These are phyloP conservation scores for Patella pellucida DNA, from an alignment of 2,888 invertebrate genomes.

Conservation along the genomic window DNA sequence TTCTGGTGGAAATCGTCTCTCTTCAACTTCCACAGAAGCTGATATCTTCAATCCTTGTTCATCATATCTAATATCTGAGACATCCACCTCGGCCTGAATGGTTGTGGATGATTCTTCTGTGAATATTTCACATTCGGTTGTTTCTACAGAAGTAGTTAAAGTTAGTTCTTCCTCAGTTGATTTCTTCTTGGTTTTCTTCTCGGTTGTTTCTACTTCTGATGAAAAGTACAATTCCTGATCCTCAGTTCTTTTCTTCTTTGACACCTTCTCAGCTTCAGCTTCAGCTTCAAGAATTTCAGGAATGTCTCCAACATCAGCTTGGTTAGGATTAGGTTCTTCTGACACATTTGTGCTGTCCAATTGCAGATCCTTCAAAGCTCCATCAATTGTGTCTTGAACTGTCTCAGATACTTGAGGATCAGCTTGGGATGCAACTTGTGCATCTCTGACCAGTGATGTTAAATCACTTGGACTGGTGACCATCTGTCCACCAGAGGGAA, in stretches of 20 bases:
- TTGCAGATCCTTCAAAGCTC: constrained; percentile 2
- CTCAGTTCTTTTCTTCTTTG: not conserved
- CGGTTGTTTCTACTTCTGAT: not conserved
- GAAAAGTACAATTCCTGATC: not conserved
- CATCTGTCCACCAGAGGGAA: not conserved
- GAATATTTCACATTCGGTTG: not conserved
- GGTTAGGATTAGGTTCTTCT: not conserved
- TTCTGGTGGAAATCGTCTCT: constrained; percentile 20
- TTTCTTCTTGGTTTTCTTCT: not conserved
- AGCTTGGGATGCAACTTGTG: not conserved
- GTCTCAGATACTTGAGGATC: not conserved
- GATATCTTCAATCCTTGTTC: constrained; percentile 1
- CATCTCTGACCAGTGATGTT: constrained; percentile 4
- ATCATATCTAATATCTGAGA: constrained; percentile 9
- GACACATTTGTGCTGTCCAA: not conserved
- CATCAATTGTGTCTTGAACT: not conserved
- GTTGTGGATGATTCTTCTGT: not conserved
- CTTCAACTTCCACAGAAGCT: constrained; percentile 4
- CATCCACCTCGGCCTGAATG: not conserved
- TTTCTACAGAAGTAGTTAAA: constrained; percentile 15
- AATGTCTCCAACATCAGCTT: not conserved
- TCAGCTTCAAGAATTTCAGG: constrained; percentile 18
- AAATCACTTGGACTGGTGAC: constrained; percentile 9
- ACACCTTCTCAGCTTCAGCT: not conserved
- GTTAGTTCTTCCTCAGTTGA: constrained; percentile 15